A percentile compares a stretch with the other conserved stretches of the same genome.
Evolutionary conservation across 2,797 vertebrate species (phyloP).

Genomic region (Melanotaenia nigrans): DNA sequence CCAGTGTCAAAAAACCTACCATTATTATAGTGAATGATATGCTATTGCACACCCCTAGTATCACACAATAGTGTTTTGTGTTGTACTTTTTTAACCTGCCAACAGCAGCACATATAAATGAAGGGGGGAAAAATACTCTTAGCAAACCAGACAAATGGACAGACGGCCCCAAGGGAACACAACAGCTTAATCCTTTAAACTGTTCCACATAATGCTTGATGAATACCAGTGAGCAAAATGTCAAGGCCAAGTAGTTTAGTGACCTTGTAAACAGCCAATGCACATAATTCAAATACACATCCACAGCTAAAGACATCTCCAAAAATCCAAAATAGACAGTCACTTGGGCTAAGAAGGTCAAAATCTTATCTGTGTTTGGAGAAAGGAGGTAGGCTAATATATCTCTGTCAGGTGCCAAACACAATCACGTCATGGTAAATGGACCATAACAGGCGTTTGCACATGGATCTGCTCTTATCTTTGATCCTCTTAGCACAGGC

Average conservation of each 20-base stretch:
- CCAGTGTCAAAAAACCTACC: too few species aligned
- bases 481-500: conserved; percentile 73
- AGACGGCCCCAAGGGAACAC: conserved; percentile 65
- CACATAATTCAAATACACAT: conserved; percentile 52
- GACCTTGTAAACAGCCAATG: conserved; percentile 78
- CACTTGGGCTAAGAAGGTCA: conserved; percentile 72
- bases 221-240: conserved; percentile 76
- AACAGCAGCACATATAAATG: conserved; percentile 65
- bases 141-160: conserved; percentile 64
- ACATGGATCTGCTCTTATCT: conserved; percentile 80
- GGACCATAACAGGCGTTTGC: conserved; percentile 85
- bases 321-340: conserved; percentile 54
- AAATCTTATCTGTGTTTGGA: conserved; percentile 76
- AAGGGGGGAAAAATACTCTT: conserved; percentile 27
- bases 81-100: conserved; percentile 75
- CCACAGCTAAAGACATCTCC: conserved; percentile 40
- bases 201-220: conserved; percentile 73
- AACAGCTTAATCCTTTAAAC: conserved; percentile 83
- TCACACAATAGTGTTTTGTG: conserved; percentile 66
- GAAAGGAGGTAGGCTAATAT: conserved; percentile 71
- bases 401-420: conserved; percentile 79
- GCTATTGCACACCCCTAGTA: conserved; percentile 10
- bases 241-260: conserved; percentile 70
- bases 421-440: conserved; percentile 80
- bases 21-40: too few species aligned